Percentiles rank a stretch among this genome's conserved stretches.
phyloP scores from a whole-genome alignment of 2,113 vertebrate species.

The Boulengeromyrus knoepffleri region DNA sequence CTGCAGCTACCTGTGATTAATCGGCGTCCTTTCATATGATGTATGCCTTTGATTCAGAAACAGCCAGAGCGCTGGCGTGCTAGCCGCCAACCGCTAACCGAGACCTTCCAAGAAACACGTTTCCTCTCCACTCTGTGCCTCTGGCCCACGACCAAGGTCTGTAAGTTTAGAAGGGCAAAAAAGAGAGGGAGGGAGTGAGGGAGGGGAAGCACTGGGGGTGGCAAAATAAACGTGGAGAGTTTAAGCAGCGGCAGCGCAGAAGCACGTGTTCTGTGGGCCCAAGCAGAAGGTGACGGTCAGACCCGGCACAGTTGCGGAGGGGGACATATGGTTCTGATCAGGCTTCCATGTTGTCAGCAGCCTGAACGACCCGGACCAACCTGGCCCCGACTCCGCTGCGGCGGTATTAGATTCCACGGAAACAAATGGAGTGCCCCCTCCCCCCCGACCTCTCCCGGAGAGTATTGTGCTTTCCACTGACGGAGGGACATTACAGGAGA shows the following conservation, averaged over 20 bases:
- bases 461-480: conserved; percentile 50
- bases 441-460: conserved; percentile 41
- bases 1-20: conserved; percentile 50
- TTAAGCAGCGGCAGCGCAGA: conserved; percentile 53
- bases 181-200: conserved; percentile 3
- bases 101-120: conserved; percentile 49
- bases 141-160: conserved; percentile 46
- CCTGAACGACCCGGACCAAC: conserved; percentile 39
- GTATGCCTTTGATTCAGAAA: conserved; percentile 55
- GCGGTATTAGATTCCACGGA: conserved; percentile 51
- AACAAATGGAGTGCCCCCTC: conserved; percentile 50
- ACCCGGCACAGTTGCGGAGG: conserved; percentile 48
- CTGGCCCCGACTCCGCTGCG: conserved; percentile 46
- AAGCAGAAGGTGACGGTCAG: conserved; percentile 44
- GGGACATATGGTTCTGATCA: conserved; percentile 66
- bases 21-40: conserved; percentile 54
- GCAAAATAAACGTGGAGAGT: conserved; percentile 42
- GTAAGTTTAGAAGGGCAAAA: conserved; percentile 11
- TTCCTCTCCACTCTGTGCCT: conserved; percentile 47
- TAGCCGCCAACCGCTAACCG: conserved; percentile 21
- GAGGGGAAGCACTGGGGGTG: conserved; percentile 33
- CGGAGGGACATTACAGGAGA: conserved; percentile 40
- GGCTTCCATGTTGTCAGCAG: conserved; percentile 51
- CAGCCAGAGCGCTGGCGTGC: conserved; percentile 40
- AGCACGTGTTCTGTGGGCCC: conserved; percentile 44